Conservation (phyloP, 1,140 invertebrate genomes). For the Agraylea sexmaculata region DNA sequence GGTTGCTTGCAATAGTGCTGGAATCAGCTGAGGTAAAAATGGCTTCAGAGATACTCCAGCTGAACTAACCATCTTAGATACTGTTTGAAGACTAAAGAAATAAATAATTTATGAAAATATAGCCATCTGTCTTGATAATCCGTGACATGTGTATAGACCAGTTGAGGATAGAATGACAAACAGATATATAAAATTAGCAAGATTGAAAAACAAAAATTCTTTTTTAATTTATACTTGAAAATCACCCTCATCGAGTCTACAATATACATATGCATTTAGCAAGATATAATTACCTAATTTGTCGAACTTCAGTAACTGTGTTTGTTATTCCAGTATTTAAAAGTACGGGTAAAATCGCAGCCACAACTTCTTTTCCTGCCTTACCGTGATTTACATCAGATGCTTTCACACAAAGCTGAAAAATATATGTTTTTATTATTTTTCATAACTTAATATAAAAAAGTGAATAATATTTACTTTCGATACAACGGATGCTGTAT, state of each 20-base stretch:
- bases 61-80: constrained; percentile 70
- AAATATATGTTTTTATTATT: constrained; percentile 17
- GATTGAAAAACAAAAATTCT: too few relatives aligned
- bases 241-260: constrained; percentile 2
- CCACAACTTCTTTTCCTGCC: constrained; percentile 61
- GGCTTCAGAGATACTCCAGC: constrained; percentile 67
- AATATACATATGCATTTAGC: constrained; percentile 4
- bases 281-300: constrained; percentile 44
- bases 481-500: constrained; percentile 63
- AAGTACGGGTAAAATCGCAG: constrained; percentile 66
- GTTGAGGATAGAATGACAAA: too few relatives aligned
- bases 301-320: constrained; percentile 64
- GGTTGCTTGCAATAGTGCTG: constrained; percentile 70
- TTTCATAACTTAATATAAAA: constrained; percentile 7
- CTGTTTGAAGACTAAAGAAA: constrained; percentile 58
- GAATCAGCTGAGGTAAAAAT: constrained; percentile 68
- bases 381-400: constrained; percentile 68
- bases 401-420: constrained; percentile 61
- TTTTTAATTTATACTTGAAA: not conserved
- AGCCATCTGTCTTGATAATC: too few relatives aligned
- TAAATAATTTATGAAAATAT: constrained; percentile 8
- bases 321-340: constrained; percentile 69
- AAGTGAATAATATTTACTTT: constrained; percentile 46
- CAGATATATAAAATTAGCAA: too few relatives aligned
- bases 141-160: too few relatives aligned